phyloP scores from a whole-genome alignment of 2,888 invertebrate genomes.

The Osmoderma eremita region DNA sequence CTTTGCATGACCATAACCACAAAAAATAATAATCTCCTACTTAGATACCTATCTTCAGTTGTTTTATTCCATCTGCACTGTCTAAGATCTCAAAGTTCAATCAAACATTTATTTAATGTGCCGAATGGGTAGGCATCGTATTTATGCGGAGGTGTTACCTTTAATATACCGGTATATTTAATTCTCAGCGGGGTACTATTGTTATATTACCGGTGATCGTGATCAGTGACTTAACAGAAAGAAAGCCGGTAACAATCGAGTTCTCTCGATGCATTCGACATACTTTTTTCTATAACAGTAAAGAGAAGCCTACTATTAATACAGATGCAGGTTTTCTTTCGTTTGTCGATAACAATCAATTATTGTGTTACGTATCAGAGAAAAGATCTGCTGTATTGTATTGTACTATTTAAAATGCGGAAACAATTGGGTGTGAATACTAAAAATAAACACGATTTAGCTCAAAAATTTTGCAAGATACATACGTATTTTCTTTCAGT shows the following conservation, averaged over 20 bases:
- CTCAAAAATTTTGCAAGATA: no score
- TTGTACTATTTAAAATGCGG: no score
- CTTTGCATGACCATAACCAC: no score
- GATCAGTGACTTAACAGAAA: slow-evolving; percentile 23
- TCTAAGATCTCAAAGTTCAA: neutral
- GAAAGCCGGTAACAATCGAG: slow-evolving; percentile 5
- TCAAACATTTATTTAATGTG: slow-evolving; percentile 21
- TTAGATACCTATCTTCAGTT: neutral
- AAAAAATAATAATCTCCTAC: no score
- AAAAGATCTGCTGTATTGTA: no score
- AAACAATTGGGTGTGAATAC: no score
- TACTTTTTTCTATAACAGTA: neutral
- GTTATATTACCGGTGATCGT: slow-evolving; percentile 19
- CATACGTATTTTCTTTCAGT: no score
- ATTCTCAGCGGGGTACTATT: slow-evolving; percentile 21
- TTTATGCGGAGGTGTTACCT: slow-evolving; percentile 4
- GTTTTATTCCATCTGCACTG: neutral
- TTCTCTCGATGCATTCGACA: slow-evolving; percentile 1
- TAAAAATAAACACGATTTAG: no score
- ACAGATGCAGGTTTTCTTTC: neutral
- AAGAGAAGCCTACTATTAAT: neutral
- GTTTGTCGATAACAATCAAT: no score
- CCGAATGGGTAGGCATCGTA: neutral
- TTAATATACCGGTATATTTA: slow-evolving; percentile 12
- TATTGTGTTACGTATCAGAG: no score